These are phyloP conservation scores for Lampris incognitus DNA, from an alignment of 2,113 vertebrate genomes.

Conservation along the genomic window DNA sequence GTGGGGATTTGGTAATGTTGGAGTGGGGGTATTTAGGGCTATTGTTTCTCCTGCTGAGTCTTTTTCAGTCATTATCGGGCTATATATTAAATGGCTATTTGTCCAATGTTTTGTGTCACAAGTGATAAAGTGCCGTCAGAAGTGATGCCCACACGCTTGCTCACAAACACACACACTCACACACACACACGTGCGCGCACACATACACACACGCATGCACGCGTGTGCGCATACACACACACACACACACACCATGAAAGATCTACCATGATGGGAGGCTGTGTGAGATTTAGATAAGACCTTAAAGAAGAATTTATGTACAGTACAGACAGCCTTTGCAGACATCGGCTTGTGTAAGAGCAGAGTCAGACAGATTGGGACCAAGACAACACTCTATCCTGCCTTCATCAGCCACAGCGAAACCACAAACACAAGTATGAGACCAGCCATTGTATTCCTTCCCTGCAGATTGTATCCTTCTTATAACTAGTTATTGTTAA, in stretches of 20 bases:
- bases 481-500: conserved; percentile 22
- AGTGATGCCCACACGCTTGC: too few species aligned
- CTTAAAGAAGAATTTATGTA: conserved; percentile 9
- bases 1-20: conserved; percentile 45
- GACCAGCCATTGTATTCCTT: conserved; percentile 44
- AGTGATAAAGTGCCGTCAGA: too few species aligned
- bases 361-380: conserved; percentile 53
- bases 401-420: conserved; percentile 34
- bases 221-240: not conserved
- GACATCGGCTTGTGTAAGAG: conserved; percentile 1
- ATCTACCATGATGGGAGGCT: not conserved
- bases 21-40: conserved; percentile 38
- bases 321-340: conserved; percentile 4
- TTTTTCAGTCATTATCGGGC: conserved; percentile 45
- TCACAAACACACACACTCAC: too few species aligned
- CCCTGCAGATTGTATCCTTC: conserved; percentile 5
- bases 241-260: not conserved
- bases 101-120: not conserved
- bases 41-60: conserved; percentile 29
- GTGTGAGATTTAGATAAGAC: conserved; percentile 29
- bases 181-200: not conserved
- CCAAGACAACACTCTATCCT: conserved; percentile 62
- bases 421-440: conserved; percentile 48
- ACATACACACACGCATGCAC: conserved; percentile 6
- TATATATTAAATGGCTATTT: conserved; percentile 51